A percentile compares a stretch with the other conserved stretches of the same genome.
These are phyloP conservation scores for Eupithecia exiguata DNA, from an alignment of 2,888 invertebrate species.

Conservation along the genomic window DNA sequence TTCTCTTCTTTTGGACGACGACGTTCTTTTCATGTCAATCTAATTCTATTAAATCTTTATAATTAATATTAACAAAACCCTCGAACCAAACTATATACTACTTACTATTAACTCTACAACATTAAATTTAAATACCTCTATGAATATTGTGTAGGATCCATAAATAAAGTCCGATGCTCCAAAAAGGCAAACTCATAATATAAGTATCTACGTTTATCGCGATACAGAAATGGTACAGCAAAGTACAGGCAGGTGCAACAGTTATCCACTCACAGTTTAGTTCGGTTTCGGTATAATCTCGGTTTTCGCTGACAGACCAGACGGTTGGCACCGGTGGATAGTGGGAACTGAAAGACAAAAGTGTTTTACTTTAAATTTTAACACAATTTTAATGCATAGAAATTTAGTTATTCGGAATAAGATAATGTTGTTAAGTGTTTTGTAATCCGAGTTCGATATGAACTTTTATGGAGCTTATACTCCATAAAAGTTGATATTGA, in stretches of 20 bases:
- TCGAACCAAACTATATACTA: background rate
- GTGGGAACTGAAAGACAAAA: conserved; percentile 5
- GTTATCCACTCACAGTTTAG: conserved; percentile 35
- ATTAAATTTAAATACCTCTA: background rate
- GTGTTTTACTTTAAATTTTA: conserved; percentile 1
- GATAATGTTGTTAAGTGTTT: too few relatives aligned
- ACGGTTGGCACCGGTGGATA: conserved; percentile 32
- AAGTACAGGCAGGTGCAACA: conserved; percentile 34
- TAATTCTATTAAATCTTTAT: background rate
- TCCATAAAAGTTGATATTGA: too few relatives aligned
- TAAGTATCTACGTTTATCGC: background rate
- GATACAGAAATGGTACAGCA: background rate
- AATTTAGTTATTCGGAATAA: background rate
- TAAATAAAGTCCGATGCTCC: background rate
- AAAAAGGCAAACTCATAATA: background rate
- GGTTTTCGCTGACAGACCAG: conserved; percentile 39
- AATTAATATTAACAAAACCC: background rate
- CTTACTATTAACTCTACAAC: background rate
- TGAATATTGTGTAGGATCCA: background rate
- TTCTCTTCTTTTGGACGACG: background rate
- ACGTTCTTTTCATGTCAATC: background rate
- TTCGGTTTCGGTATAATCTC: conserved; percentile 43
- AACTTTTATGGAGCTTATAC: too few relatives aligned
- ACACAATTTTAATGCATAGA: background rate
- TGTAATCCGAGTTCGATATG: too few relatives aligned